Percentiles rank a stretch among this genome's conserved stretches.
Conservation (phyloP, 2,888 invertebrate genomes). For the Lochmaea capreae region DNA sequence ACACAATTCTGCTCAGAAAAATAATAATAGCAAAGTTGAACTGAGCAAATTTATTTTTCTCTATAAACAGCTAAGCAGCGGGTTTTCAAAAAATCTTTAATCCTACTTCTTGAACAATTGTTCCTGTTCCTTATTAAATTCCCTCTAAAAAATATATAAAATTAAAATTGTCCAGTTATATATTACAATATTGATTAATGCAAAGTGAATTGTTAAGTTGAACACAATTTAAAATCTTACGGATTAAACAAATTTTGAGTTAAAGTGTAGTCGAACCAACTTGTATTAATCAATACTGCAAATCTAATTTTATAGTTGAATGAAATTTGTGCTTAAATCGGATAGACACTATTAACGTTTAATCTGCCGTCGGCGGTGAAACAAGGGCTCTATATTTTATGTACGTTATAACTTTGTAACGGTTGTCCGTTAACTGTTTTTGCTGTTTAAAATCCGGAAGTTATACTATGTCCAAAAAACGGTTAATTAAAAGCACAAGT, state of each 20-base stretch:
- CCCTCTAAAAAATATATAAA: no score
- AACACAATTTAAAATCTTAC: not conserved
- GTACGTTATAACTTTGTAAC: not conserved
- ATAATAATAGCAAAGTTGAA: no score
- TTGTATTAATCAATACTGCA: not conserved
- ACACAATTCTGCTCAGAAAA: no score
- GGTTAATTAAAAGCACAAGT: slow-evolving; percentile 5
- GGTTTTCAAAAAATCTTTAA: no score
- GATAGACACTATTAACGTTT: not conserved
- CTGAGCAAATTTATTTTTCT: no score
- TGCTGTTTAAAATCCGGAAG: not conserved
- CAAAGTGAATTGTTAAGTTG: no score
- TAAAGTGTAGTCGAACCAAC: not conserved
- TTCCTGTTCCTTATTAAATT: no score
- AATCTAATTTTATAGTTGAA: not conserved
- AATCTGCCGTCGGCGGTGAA: not conserved
- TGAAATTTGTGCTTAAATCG: not conserved
- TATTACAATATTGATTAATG: no score
- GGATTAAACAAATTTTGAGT: not conserved
- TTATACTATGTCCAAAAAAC: not conserved
- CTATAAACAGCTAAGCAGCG: no score
- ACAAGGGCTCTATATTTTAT: not conserved
- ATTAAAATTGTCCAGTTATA: no score
- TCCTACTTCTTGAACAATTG: no score
- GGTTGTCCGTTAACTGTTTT: not conserved